phyloP scores from a whole-genome alignment of 2,797 vertebrate genomes.

The Sternarchorhynchus goeldii region DNA sequence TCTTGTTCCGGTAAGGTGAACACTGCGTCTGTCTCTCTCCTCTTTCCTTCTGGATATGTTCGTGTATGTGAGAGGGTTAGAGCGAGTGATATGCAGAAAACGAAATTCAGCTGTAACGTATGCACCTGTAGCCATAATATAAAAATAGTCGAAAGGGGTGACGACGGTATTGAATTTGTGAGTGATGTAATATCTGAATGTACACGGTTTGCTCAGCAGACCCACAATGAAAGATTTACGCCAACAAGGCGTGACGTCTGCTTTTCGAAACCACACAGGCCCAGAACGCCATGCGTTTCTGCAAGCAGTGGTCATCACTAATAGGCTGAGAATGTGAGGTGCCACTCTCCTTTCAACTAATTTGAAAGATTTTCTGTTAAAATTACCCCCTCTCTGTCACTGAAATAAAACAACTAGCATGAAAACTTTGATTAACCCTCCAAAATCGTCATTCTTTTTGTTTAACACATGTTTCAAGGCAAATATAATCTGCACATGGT shows the following conservation, averaged over 20 bases:
- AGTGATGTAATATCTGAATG: no score
- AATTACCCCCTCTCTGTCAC: conserved; percentile 45
- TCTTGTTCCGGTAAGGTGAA: no score
- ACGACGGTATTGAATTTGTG: no score
- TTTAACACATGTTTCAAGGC: conserved; percentile 54
- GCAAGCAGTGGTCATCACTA: conserved; percentile 48
- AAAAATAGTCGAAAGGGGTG: no score
- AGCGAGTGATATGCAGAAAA: no score
- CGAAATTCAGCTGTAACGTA: no score
- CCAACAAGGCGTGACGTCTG: no score
- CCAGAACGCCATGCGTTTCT: conserved; percentile 39
- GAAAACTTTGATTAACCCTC: conserved; percentile 51
- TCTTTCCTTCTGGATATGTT: conserved; percentile 17
- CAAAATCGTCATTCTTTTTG: conserved; percentile 43
- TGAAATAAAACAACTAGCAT: conserved; percentile 41
- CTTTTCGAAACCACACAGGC: conserved; percentile 24
- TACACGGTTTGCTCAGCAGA: no score
- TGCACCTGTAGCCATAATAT: no score
- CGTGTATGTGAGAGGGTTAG: no score
- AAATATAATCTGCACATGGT: conserved; percentile 59
- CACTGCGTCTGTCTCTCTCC: not conserved
- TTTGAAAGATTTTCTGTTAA: conserved; percentile 30
- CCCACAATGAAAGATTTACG: no score
- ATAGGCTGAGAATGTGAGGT: conserved; percentile 27
- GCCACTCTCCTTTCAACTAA: conserved; percentile 44